Percentiles rank a stretch among this genome's conserved stretches.
Evolutionary conservation across 2,113 vertebrate species (phyloP).

Genomic region (Stomatorhinus ivindoensis): DNA sequence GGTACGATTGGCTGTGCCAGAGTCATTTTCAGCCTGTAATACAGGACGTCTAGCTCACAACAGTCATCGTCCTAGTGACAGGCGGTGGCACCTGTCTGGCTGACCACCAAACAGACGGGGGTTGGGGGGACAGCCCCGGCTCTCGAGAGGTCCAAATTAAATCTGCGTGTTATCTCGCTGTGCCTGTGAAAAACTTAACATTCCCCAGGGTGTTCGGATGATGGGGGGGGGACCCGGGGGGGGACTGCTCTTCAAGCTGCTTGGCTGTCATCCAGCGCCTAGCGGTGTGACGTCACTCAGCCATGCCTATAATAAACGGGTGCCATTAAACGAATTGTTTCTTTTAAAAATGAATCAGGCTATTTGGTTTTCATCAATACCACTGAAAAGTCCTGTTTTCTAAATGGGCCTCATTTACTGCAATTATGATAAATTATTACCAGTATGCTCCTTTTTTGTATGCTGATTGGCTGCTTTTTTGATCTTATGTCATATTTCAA

Average conservation of each 20-base stretch:
- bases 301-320: background rate
- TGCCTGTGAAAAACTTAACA: background rate
- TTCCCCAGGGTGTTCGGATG: conserved; percentile 11
- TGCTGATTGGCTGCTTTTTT: background rate
- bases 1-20: background rate
- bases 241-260: background rate
- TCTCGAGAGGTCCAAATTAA: background rate
- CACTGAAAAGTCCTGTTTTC: conserved; percentile 23
- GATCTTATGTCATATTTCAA: background rate
- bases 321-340: conserved; percentile 13
- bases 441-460: background rate
- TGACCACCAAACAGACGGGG: background rate
- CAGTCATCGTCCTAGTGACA: background rate
- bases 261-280: background rate
- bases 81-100: background rate
- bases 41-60: background rate
- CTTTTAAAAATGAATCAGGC: conserved; percentile 19
- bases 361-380: conserved; percentile 26
- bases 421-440: background rate
- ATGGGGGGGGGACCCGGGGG: background rate
- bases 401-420: background rate
- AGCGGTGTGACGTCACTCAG: background rate
- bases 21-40: background rate
- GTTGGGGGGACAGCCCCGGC: background rate
- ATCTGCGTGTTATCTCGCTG: conserved; percentile 9